Conservation (phyloP, 1,140 invertebrate species). For the Macrotrachela quadricornifera region DNA sequence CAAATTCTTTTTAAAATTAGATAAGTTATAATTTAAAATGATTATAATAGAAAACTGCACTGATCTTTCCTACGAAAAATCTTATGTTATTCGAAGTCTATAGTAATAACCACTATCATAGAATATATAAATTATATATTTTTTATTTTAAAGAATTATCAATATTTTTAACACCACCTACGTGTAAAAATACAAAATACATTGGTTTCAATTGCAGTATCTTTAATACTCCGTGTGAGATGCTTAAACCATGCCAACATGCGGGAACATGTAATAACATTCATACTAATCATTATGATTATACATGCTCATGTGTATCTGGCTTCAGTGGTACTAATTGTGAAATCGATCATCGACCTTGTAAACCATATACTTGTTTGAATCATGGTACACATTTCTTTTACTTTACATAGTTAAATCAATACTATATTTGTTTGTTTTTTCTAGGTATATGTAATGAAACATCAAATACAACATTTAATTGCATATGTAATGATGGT, state of each 20-base stretch:
- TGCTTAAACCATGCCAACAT: not conserved
- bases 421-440: not conserved
- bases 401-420: constrained; percentile 1
- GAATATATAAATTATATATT: too few relatives aligned
- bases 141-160: too few relatives aligned
- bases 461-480: not conserved
- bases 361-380: constrained; percentile 1
- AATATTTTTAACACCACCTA: too few relatives aligned
- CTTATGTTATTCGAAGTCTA: too few relatives aligned
- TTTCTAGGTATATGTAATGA: not conserved
- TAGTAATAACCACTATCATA: too few relatives aligned
- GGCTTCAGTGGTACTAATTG: constrained; percentile 3
- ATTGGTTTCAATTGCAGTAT: too few relatives aligned
- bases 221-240: too few relatives aligned
- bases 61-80: too few relatives aligned
- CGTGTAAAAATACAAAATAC: too few relatives aligned
- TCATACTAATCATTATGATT: not conserved
- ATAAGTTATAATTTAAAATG: too few relatives aligned
- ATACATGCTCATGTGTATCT: not conserved
- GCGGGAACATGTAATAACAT: constrained; percentile 1
- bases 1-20: too few relatives aligned
- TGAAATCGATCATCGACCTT: constrained; percentile 3
- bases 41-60: too few relatives aligned
- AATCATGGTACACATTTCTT: not conserved
- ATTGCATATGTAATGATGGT: not conserved